A percentile compares a stretch with the other conserved stretches of the same genome.
Conservation (phyloP, 2,797 vertebrate species). For the Benthosema pterotum region DNA sequence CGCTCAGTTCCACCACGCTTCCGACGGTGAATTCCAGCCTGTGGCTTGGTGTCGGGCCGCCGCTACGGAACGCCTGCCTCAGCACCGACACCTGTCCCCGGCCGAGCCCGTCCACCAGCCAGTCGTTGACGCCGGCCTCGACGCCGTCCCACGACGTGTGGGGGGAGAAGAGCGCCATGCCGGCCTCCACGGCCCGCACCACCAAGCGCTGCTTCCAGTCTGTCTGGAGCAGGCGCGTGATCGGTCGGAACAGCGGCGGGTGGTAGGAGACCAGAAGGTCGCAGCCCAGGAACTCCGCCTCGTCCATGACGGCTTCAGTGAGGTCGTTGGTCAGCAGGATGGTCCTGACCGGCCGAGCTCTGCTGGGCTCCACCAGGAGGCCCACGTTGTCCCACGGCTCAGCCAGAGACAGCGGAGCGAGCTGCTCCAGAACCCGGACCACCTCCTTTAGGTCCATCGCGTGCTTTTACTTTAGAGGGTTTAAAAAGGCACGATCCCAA, state of each 20-base stretch:
- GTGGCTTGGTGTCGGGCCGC: constrained; percentile 71
- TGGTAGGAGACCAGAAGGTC: constrained; percentile 93
- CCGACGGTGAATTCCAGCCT: constrained; percentile 83
- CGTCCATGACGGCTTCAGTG: constrained; percentile 89
- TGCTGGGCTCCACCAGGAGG: constrained; percentile 90
- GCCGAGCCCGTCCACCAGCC: constrained; percentile 89
- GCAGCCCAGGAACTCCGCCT: constrained; percentile 80
- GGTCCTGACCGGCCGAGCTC: constrained; percentile 78
- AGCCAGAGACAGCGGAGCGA: constrained; percentile 88
- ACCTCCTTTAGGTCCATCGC: constrained; percentile 84
- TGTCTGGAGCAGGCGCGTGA: constrained; percentile 85
- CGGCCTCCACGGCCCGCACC: constrained; percentile 85
- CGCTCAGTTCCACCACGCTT: constrained; percentile 66
- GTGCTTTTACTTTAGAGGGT: neutral
- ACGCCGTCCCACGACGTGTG: constrained; percentile 91
- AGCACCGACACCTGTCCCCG: constrained; percentile 78
- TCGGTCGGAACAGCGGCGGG: constrained; percentile 88
- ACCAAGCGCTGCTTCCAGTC: constrained; percentile 92
- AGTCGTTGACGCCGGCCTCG: constrained; percentile 89
- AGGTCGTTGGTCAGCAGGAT: constrained; percentile 93
- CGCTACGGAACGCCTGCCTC: constrained; percentile 61
- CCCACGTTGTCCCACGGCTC: constrained; percentile 97
- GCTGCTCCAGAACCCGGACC: constrained; percentile 82
- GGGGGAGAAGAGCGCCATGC: constrained; percentile 92
- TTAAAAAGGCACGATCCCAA: too few species aligned